Percentiles rank a stretch among this genome's conserved stretches.
These are phyloP conservation scores for Bubo bubo DNA, from an alignment of 2,113 vertebrate species.

Conservation along the genomic window DNA sequence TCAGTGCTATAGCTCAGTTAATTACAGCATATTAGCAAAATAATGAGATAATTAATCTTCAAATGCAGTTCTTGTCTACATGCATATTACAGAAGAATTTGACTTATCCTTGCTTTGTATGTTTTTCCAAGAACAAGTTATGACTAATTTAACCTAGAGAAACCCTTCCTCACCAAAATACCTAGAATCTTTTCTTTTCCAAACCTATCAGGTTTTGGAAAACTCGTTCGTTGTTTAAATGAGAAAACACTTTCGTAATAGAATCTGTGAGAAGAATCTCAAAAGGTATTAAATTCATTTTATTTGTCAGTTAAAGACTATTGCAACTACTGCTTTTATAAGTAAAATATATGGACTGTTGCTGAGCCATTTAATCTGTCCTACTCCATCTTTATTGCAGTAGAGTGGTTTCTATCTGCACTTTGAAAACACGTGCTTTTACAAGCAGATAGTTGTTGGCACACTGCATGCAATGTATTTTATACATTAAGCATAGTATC, in stretches of 20 bases:
- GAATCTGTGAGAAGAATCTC: conserved; percentile 31
- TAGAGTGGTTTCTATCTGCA: neutral
- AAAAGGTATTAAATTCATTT: conserved; percentile 19
- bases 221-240: conserved; percentile 47
- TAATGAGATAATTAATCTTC: conserved; percentile 75
- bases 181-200: conserved; percentile 44
- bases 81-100: conserved; percentile 69
- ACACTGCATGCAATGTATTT: neutral
- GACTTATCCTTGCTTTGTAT: conserved; percentile 60
- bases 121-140: conserved; percentile 77
- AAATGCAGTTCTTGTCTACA: conserved; percentile 56
- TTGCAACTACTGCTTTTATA: neutral
- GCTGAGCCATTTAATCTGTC: neutral
- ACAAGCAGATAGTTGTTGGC: neutral
- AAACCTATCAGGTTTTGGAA: conserved; percentile 61
- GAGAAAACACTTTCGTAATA: conserved; percentile 60
- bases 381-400: neutral
- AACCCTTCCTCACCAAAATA: conserved; percentile 60
- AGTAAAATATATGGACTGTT: neutral
- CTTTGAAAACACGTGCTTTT: neutral
- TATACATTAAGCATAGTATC: neutral
- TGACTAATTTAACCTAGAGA: conserved; percentile 72
- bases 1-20: conserved; percentile 60
- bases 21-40: conserved; percentile 71
- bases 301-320: conserved; percentile 1